Evolutionary conservation across 2,888 invertebrate genomes (phyloP).

Genomic region (Strigamia crassipes): DNA sequence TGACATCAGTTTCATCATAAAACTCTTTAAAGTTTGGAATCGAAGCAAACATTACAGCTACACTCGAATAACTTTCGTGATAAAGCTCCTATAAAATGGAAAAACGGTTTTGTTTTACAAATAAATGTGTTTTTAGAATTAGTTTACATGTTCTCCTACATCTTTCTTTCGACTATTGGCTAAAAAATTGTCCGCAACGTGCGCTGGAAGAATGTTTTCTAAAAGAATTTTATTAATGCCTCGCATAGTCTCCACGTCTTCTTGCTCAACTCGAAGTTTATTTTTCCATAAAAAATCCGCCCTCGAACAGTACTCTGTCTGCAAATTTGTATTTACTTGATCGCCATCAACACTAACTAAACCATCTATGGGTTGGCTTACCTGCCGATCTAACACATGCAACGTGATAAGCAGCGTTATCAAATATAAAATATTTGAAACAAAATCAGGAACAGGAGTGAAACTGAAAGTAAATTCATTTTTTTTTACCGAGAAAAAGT

Average conservation of each 20-base stretch:
- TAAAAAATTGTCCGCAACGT: constrained; percentile 93
- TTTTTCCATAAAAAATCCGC: constrained; percentile 94
- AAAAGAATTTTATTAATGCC: constrained; percentile 95
- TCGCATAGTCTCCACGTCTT: constrained; percentile 93
- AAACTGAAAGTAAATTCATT: constrained; percentile 38
- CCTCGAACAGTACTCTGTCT: constrained; percentile 88
- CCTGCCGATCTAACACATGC: constrained; percentile 53
- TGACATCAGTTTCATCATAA: constrained; percentile 95
- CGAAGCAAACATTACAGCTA: constrained; percentile 97
- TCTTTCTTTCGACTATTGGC: constrained; percentile 70
- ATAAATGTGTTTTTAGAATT: background rate
- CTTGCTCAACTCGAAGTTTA: constrained; percentile 85
- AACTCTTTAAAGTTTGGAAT: constrained; percentile 98
- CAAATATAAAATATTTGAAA: constrained; percentile 50
- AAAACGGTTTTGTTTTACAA: constrained; percentile 41
- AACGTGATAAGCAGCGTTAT: constrained; percentile 50
- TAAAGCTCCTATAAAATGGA: constrained; percentile 75
- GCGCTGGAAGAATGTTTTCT: constrained; percentile 94
- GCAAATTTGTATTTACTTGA: constrained; percentile 55
- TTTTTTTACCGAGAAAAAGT: background rate
- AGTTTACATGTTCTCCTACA: constrained; percentile 58
- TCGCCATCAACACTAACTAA: background rate
- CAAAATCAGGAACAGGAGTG: constrained; percentile 46
- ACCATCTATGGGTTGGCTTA: constrained; percentile 36
- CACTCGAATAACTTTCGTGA: constrained; percentile 89